These are phyloP conservation scores for Chunga burmeisteri DNA, from an alignment of 2,113 vertebrate genomes.

Conservation along the genomic window DNA sequence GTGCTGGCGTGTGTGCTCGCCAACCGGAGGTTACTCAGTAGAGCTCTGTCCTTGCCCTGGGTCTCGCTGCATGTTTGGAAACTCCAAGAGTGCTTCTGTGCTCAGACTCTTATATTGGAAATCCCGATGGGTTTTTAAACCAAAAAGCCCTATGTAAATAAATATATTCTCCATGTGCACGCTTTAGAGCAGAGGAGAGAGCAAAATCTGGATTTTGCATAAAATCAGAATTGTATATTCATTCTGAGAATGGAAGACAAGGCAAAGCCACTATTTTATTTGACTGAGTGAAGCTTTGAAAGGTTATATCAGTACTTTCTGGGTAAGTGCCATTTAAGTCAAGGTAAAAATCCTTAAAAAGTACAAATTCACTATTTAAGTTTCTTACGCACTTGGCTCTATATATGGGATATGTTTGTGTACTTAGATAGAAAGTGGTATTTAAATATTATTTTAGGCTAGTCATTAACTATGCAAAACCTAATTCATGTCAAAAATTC, in stretches of 20 bases:
- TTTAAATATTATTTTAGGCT: slow-evolving; percentile 5
- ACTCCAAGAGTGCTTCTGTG: neutral
- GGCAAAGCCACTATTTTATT: neutral
- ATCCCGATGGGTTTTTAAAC: neutral
- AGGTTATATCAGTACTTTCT: neutral
- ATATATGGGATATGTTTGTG: neutral
- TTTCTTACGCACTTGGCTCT: neutral
- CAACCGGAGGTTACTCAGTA: neutral
- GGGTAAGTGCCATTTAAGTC: neutral
- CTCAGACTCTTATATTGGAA: neutral
- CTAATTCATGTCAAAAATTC: slow-evolving; percentile 4
- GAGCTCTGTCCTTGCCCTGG: neutral
- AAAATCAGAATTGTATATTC: neutral
- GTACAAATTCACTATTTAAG: neutral
- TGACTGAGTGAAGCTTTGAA: neutral
- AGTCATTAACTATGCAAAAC: slow-evolving; percentile 14
- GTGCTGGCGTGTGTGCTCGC: neutral
- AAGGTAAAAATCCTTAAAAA: neutral
- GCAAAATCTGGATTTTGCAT: neutral
- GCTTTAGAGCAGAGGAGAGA: neutral
- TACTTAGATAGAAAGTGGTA: neutral
- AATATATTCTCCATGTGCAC: neutral
- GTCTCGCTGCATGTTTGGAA: neutral
- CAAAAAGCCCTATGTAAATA: neutral
- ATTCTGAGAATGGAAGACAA: neutral